Evolutionary conservation across 2,797 vertebrate genomes (phyloP).

Genomic region (Poecilia wingei): DNA sequence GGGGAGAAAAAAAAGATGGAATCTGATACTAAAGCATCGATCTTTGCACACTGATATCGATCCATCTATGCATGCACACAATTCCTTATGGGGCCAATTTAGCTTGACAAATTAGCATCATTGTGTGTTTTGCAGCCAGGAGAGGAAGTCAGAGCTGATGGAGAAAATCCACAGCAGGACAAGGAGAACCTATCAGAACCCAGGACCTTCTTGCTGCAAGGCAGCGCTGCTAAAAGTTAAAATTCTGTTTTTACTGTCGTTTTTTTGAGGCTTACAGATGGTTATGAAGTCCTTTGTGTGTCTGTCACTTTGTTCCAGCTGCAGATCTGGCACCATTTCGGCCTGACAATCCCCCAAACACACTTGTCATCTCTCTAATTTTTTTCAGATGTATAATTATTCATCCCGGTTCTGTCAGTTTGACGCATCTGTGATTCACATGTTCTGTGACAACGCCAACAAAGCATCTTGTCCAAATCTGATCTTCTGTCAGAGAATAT

Average conservation of each 20-base stretch:
- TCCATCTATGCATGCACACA: neutral
- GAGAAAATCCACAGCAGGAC: neutral
- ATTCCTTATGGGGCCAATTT: neutral
- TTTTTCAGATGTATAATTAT: neutral
- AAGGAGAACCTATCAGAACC: neutral
- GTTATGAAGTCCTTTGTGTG: neutral
- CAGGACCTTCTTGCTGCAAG: neutral
- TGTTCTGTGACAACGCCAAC: constrained; percentile 20
- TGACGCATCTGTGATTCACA: constrained; percentile 21
- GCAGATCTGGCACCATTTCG: constrained; percentile 24
- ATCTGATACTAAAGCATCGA: too few species aligned
- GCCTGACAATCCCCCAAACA: constrained; percentile 2
- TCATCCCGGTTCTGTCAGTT: constrained; percentile 13
- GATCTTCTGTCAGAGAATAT: neutral
- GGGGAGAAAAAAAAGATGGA: too few species aligned
- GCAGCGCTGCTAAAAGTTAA: neutral
- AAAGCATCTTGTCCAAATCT: constrained; percentile 16
- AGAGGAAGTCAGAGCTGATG: neutral
- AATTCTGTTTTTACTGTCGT: neutral
- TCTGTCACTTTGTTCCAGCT: constrained; percentile 7
- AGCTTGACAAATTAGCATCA: neutral
- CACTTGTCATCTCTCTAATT: neutral
- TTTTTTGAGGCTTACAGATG: neutral
- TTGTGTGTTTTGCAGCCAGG: neutral
- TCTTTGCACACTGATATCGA: too few species aligned